A percentile compares a stretch with the other conserved stretches of the same genome.
Conservation (phyloP, 1,140 invertebrate species). For the Apis mellifera region DNA sequence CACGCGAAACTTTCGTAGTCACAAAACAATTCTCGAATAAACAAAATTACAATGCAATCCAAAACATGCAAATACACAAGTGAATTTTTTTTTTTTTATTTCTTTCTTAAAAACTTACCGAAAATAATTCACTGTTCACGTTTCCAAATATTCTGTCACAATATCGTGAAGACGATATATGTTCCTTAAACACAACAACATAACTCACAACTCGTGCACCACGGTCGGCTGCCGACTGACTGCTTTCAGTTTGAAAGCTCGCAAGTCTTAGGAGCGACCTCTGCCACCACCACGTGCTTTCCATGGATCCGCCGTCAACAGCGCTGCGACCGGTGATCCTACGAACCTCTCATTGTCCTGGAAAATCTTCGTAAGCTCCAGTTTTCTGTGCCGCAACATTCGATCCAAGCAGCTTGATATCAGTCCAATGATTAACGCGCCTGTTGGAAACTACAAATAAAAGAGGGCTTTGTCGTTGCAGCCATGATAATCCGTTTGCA, state of each 20-base stretch:
- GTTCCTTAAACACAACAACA: conserved; percentile 38
- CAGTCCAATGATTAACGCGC: conserved; percentile 3
- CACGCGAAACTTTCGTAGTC: background rate
- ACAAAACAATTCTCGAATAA: background rate
- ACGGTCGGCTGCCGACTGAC: conserved; percentile 71
- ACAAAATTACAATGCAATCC: rapidly evolving
- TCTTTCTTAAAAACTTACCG: conserved; percentile 2
- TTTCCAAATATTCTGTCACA: background rate
- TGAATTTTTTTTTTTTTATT: background rate
- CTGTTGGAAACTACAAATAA: conserved; percentile 20
- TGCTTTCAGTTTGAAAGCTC: conserved; percentile 68
- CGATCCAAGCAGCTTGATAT: conserved; percentile 20
- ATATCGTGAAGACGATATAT: too few relatives aligned
- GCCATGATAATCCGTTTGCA: conserved; percentile 6
- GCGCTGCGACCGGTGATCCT: conserved; percentile 33
- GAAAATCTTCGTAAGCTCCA: conserved; percentile 25
- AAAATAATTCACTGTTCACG: background rate
- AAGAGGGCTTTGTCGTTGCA: conserved; percentile 11
- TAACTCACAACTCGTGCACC: conserved; percentile 63
- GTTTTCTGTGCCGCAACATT: conserved; percentile 10
- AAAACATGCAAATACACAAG: too few relatives aligned
- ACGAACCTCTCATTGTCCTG: conserved; percentile 28
- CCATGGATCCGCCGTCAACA: conserved; percentile 27
- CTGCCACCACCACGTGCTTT: conserved; percentile 71
- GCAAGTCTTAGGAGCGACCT: conserved; percentile 58